These are phyloP conservation scores for Lepidostoma basale DNA, from an alignment of 1,140 invertebrate species.

Conservation along the genomic window DNA sequence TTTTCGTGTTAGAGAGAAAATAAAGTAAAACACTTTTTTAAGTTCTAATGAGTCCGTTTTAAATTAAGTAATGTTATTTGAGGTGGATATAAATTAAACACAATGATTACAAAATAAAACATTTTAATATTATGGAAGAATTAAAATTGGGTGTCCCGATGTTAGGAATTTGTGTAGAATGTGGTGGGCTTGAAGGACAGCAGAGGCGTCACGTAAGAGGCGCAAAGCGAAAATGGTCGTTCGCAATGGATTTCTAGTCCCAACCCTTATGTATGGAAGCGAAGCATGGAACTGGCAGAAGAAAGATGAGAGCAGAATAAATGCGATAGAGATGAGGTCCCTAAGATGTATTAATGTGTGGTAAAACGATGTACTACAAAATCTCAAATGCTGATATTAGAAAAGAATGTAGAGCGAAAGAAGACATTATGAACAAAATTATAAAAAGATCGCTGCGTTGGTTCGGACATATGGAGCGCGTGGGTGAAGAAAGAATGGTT, in stretches of 20 bases:
- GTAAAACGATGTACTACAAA: too few relatives aligned
- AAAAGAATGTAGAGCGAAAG: too few relatives aligned
- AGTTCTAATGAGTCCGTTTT: neutral
- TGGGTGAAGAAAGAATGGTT: too few relatives aligned
- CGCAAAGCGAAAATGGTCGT: neutral
- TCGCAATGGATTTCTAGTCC: too few relatives aligned
- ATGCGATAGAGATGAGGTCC: neutral
- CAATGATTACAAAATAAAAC: neutral
- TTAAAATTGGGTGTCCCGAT: neutral
- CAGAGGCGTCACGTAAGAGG: neutral
- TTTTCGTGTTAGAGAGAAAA: neutral
- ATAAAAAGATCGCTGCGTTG: too few relatives aligned
- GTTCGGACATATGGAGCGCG: too few relatives aligned
- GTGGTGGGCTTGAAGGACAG: neutral
- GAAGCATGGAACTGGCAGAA: too few relatives aligned
- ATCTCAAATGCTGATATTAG: too few relatives aligned
- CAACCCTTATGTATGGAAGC: too few relatives aligned
- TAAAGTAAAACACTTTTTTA: neutral
- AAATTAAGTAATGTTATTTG: neutral
- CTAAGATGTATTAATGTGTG: neutral
- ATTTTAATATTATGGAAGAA: neutral
- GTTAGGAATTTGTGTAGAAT: constrained; percentile 13
- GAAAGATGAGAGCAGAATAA: too few relatives aligned
- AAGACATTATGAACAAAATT: too few relatives aligned
- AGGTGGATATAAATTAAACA: neutral